Conservation (phyloP, 2,113 vertebrate species). For the Heloderma charlesbogerti region DNA sequence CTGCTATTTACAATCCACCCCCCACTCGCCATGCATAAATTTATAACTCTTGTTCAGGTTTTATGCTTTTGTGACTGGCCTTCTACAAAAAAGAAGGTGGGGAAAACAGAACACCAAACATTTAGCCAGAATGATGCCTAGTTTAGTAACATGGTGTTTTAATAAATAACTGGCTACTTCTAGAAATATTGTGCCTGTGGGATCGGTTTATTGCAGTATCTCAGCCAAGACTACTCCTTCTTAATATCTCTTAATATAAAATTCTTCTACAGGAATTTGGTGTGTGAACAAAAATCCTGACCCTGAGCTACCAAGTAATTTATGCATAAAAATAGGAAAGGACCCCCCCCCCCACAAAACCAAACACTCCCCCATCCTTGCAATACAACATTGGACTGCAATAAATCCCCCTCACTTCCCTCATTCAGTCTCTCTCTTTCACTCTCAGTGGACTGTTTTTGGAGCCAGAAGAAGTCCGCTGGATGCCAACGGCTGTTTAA, state of each 20-base stretch:
- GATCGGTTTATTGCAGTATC: conserved; percentile 68
- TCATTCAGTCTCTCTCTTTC: neutral
- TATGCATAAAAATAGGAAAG: conserved; percentile 79
- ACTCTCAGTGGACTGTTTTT: conserved; percentile 48
- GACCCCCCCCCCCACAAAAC: neutral
- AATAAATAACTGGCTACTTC: conserved; percentile 85
- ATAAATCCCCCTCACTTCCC: conserved; percentile 47
- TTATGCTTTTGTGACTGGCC: conserved; percentile 72
- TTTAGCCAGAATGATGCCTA: conserved; percentile 75
- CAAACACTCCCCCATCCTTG: conserved; percentile 59
- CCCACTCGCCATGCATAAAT: conserved; percentile 69
- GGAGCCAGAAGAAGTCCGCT: neutral
- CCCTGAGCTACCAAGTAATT: conserved; percentile 83
- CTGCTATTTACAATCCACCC: conserved; percentile 80
- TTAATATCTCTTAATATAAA: conserved; percentile 56
- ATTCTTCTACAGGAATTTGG: conserved; percentile 75
- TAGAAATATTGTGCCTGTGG: conserved; percentile 77
- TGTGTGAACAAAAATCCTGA: conserved; percentile 75
- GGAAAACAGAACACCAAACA: conserved; percentile 36
- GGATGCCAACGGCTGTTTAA: conserved; percentile 58
- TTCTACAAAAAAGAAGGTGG: conserved; percentile 61
- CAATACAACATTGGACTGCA: conserved; percentile 63
- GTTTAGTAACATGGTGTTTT: conserved; percentile 79
- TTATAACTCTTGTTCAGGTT: conserved; percentile 64
- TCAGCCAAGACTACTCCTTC: conserved; percentile 70